Base-by-base conservation (phyloP, 2,113 vertebrate species). In the Gambusia affinis region DNA sequence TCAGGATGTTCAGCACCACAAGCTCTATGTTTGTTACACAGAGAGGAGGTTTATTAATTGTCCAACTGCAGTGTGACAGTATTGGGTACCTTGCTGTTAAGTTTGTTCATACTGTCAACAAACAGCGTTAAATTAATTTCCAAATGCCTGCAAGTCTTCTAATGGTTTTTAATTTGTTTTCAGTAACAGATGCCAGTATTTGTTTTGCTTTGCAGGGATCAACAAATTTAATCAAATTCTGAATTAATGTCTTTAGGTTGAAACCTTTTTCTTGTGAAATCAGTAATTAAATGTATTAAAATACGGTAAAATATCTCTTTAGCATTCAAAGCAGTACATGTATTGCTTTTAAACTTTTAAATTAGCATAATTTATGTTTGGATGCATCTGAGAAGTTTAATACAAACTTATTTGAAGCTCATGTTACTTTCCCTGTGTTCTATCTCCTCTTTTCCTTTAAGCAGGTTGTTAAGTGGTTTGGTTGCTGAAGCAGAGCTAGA, bases 401-500 rank as follows among this genome's bases (percentile, higher is more conserved):
- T 37, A 69, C 31, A 64, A 33, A 63, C 29, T 5, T 19, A 37
- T 51, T 35, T n/a, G 8, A 35, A 51, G 28, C 61, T 44, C 7
- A 5, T 67, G 37, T 63, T 47, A 3, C 30, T 42, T 44, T 44
- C 29, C 28, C 15, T 3, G 2, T 47, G 10, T 35, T 44, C n/a
- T 62, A 30, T 51, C n/a, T 65, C 27, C 11, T 12, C 11, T 47
- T 28, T 47, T 1, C 29, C 4, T 73, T 42, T 44, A 10, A 57
- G 10, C 39, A 65, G 29, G 4, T n/a, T 17, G 17, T 65, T 14
- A 31, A 68, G 69, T 51, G 28, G 68, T 72, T 81, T 73, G 64
- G 63, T 12, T 37, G 51, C 15, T 51, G 51, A n/a, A 22, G 42
- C 60, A 80, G 24, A 67, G 71, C 78, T 4, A 39, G 66, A 66